Conservation (phyloP, 2,797 vertebrate species). For the Glyptemys insculpta region DNA sequence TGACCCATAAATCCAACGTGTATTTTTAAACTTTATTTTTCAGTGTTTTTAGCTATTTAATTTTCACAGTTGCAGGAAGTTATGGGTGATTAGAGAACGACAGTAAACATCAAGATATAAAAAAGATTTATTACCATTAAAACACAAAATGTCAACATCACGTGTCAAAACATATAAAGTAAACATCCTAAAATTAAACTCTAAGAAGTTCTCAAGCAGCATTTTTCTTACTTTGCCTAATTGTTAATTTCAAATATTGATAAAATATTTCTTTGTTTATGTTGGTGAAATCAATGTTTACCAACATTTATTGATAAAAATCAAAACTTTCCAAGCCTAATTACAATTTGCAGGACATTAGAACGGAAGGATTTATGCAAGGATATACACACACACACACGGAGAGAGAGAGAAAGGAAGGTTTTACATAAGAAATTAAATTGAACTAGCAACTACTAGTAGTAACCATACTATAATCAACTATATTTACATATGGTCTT, state of each 20-base stretch:
- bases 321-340: neutral
- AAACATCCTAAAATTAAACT: neutral
- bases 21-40: neutral
- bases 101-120: neutral
- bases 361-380: neutral
- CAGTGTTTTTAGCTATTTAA: no score
- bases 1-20: neutral
- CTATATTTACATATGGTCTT: neutral
- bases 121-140: neutral
- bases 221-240: neutral
- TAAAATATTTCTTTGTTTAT: neutral
- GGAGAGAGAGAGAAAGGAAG: no score
- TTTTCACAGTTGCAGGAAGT: no score
- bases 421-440: neutral
- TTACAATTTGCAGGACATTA: neutral
- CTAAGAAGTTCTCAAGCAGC: neutral
- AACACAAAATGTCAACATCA: neutral
- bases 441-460: neutral
- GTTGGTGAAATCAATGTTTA: neutral
- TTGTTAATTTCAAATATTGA: neutral
- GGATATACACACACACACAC: neutral
- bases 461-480: neutral
- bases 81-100: neutral
- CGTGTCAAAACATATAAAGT: neutral
- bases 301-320: neutral